Conservation (phyloP, 2,797 vertebrate genomes). For the Notoglanidium macrostoma region DNA sequence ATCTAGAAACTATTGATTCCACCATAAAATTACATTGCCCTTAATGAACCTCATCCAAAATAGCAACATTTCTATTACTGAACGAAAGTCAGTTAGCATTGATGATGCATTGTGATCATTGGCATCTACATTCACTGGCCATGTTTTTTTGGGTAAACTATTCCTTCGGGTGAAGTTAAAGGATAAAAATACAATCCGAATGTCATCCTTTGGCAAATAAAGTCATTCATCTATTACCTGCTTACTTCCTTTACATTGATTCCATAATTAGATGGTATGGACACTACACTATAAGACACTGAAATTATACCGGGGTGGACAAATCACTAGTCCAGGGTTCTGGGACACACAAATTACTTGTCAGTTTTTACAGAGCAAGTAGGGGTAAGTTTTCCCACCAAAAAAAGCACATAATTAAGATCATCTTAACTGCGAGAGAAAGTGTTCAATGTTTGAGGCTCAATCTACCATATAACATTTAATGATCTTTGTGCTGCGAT, state of each 20-base stretch:
- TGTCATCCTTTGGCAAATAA: background rate
- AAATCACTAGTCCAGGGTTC: background rate
- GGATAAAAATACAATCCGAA: background rate
- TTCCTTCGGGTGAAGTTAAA: background rate
- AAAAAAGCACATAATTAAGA: background rate
- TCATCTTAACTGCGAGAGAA: background rate
- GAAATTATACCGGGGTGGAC: background rate
- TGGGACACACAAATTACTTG: background rate
- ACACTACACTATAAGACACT: background rate
- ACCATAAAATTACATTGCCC: background rate
- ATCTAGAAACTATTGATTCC: slow-evolving; percentile 54
- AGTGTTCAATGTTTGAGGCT: background rate
- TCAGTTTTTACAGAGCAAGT: background rate
- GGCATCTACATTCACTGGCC: background rate
- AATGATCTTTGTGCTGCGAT: background rate
- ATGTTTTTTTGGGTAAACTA: background rate
- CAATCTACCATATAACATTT: background rate
- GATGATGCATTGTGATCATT: background rate
- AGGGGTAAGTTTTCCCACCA: background rate
- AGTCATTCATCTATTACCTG: background rate
- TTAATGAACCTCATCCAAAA: background rate
- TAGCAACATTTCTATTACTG: background rate
- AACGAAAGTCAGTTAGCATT: background rate
- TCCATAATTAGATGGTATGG: background rate
- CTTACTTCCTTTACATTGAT: background rate